Evolutionary conservation across 2,113 vertebrate species (phyloP).

Genomic region (Genyomyrus donnyi): DNA sequence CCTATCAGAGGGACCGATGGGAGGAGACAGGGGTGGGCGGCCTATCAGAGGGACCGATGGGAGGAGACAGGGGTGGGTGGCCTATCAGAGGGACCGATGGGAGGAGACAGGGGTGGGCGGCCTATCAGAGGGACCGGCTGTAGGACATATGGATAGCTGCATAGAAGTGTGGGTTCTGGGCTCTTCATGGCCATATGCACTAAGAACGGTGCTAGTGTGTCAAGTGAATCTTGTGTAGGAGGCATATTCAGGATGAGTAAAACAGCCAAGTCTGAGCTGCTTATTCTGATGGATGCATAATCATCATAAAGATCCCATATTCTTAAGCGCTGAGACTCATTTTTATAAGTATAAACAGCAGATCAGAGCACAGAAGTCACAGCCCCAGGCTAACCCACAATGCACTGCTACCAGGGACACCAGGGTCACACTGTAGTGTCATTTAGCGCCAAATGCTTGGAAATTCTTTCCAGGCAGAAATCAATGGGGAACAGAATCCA

Average conservation of each 20-base stretch:
- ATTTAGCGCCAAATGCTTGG: background rate
- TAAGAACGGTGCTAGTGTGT: background rate
- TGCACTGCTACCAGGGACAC: background rate
- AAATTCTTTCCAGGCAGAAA: background rate
- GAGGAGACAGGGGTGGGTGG: too few species aligned
- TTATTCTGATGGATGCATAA: background rate
- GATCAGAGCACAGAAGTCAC: background rate
- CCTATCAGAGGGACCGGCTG: background rate
- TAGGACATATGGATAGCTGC: background rate
- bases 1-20: too few species aligned
- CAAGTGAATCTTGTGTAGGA: background rate
- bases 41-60: too few species aligned
- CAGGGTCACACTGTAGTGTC: background rate
- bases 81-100: background rate
- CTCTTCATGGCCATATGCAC: background rate
- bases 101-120: background rate
- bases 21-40: too few species aligned
- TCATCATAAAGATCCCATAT: background rate
- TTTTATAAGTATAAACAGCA: background rate
- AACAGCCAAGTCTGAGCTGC: background rate
- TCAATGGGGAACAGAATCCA: background rate
- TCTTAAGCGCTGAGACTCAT: background rate
- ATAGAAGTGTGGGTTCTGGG: background rate
- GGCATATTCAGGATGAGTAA: background rate
- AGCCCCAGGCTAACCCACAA: background rate